phyloP scores from a whole-genome alignment of 2,888 invertebrate genomes.

The Nasonovia ribisnigri region DNA sequence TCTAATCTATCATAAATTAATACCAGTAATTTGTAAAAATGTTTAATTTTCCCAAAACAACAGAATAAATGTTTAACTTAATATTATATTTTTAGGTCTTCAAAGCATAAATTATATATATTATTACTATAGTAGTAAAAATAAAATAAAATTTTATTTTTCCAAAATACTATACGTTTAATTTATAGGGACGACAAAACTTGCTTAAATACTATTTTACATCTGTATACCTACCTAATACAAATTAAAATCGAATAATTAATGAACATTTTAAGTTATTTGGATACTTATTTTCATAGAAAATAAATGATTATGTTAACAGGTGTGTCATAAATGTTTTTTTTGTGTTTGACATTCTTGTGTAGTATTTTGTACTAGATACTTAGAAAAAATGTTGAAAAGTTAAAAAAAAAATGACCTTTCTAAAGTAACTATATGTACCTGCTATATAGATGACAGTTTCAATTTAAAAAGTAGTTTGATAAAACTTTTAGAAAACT shows the following conservation, averaged over 20 bases:
- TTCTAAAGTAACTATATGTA: not conserved
- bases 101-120: too few relatives aligned
- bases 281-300: not conserved
- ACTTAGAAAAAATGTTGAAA: not conserved
- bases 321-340: not conserved
- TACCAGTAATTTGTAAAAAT: not conserved
- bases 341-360: not conserved
- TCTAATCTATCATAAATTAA: not conserved
- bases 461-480: conserved; percentile 1
- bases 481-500: not conserved
- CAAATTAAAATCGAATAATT: not conserved
- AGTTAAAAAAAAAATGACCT: not conserved
- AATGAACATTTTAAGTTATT: not conserved
- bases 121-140: too few relatives aligned
- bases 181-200: not conserved
- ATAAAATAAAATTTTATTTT: not conserved
- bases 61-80: not conserved
- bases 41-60: not conserved
- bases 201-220: not conserved
- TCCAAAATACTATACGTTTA: not conserved
- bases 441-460: not conserved
- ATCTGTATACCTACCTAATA: not conserved
- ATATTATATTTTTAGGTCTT: not conserved
- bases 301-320: not conserved
- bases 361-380: not conserved